Evolutionary conservation across 2,797 vertebrate species (phyloP).

Genomic region (Antrozous pallidus): DNA sequence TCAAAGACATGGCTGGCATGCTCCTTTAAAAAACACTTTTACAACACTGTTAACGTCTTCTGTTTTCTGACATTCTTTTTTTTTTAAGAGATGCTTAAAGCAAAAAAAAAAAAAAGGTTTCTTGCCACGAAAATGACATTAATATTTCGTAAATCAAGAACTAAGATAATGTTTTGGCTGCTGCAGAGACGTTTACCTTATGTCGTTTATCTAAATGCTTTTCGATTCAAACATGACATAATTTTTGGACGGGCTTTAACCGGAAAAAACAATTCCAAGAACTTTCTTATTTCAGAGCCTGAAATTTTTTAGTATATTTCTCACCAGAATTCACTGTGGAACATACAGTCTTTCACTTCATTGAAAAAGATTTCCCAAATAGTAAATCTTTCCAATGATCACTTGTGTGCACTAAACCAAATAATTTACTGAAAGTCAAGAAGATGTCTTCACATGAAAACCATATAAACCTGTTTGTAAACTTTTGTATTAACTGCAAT

Average conservation of each 20-base stretch:
- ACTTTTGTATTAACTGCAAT: constrained; percentile 29
- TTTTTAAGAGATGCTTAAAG: constrained; percentile 68
- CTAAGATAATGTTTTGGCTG: constrained; percentile 79
- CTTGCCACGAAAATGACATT: constrained; percentile 79
- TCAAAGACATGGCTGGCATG: constrained; percentile 36
- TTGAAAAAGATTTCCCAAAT: constrained; percentile 58
- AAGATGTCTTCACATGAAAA: constrained; percentile 32
- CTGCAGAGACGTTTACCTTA: constrained; percentile 77
- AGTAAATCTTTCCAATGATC: constrained; percentile 49
- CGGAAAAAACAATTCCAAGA: constrained; percentile 79
- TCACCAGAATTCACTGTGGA: constrained; percentile 66
- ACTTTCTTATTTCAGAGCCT: constrained; percentile 72
- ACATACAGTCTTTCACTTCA: constrained; percentile 48
- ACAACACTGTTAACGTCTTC: constrained; percentile 50
- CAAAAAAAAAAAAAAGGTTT: constrained; percentile 42
- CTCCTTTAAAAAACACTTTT: constrained; percentile 58
- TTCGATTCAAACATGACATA: constrained; percentile 79
- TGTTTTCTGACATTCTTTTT: constrained; percentile 75
- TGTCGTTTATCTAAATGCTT: constrained; percentile 79
- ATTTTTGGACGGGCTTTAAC: constrained; percentile 75
- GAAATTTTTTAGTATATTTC: constrained; percentile 68
- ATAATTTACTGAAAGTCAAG: constrained; percentile 28
- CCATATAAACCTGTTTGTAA: constrained; percentile 9
- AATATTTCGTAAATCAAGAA: constrained; percentile 79
- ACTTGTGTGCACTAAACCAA: constrained; percentile 14